Conservation (phyloP, 1,140 invertebrate genomes). For the Drosophila ambigua region DNA sequence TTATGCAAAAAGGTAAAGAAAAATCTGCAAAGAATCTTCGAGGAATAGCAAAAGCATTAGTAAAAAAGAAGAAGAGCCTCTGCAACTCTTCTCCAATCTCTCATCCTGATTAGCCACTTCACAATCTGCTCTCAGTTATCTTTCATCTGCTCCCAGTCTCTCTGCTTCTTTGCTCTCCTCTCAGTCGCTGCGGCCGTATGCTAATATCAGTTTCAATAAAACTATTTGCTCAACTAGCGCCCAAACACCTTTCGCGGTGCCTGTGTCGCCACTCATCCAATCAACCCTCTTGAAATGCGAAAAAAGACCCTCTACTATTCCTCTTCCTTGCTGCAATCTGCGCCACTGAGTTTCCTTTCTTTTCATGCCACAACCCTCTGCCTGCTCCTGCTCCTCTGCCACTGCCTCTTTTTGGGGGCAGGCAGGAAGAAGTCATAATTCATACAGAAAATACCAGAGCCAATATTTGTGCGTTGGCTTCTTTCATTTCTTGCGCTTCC, state of each 20-base stretch:
- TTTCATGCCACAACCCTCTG: neutral
- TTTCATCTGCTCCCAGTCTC: conserved; percentile 21
- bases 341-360: conserved; percentile 35
- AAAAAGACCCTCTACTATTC: conserved; percentile 1
- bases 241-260: conserved; percentile 42
- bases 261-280: conserved; percentile 44
- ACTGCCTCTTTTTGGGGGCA: conserved; percentile 4
- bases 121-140: conserved; percentile 26
- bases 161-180: conserved; percentile 4
- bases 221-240: conserved; percentile 57
- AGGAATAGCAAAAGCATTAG: neutral
- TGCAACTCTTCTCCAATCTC: too few relatives aligned
- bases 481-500: conserved; percentile 52
- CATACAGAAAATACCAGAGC: conserved; percentile 70
- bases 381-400: neutral
- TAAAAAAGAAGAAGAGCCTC: too few relatives aligned
- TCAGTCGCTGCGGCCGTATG: conserved; percentile 34
- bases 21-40: too few relatives aligned
- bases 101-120: conserved; percentile 20
- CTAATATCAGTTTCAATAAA: conserved; percentile 57
- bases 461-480: conserved; percentile 76
- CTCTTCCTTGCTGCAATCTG: conserved; percentile 31
- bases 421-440: conserved; percentile 62
- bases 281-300: conserved; percentile 42
- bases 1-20: too few relatives aligned